Evolutionary conservation across 2,113 vertebrate genomes (phyloP).

Genomic region (Bufo bufo): DNA sequence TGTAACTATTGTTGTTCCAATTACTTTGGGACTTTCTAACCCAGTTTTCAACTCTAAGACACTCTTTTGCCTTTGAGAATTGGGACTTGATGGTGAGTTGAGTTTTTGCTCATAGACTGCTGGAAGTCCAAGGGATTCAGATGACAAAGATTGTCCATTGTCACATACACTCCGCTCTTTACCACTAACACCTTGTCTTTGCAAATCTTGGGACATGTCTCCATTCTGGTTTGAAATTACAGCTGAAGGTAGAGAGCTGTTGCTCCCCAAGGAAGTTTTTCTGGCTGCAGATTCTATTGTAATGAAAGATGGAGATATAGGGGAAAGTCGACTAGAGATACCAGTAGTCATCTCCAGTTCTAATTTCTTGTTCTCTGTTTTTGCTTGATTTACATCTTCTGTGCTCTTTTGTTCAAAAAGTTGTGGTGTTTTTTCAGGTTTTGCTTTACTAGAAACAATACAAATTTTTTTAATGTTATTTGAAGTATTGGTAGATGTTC

Average conservation of each 20-base stretch:
- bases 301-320: constrained; percentile 84
- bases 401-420: constrained; percentile 38
- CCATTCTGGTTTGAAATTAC: constrained; percentile 56
- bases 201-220: neutral
- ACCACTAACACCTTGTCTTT: constrained; percentile 29
- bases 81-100: constrained; percentile 27
- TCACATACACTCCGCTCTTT: constrained; percentile 55
- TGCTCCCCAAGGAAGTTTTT: constrained; percentile 67
- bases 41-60: constrained; percentile 79
- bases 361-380: constrained; percentile 50
- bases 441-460: constrained; percentile 74
- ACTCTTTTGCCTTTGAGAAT: constrained; percentile 73
- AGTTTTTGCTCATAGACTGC: constrained; percentile 51
- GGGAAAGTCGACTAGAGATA: constrained; percentile 70
- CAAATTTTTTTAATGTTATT: constrained; percentile 78
- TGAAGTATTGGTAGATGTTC: constrained; percentile 65
- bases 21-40: constrained; percentile 66
- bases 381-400: constrained; percentile 48
- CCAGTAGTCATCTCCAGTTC: constrained; percentile 54
- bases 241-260: neutral
- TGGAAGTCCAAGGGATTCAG: constrained; percentile 59
- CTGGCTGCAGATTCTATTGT: constrained; percentile 82
- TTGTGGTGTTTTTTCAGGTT: constrained; percentile 58
- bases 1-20: constrained; percentile 72
- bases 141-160: constrained; percentile 60